Conservation (phyloP, 2,888 invertebrate species). For the Yponomeuta malinellus region DNA sequence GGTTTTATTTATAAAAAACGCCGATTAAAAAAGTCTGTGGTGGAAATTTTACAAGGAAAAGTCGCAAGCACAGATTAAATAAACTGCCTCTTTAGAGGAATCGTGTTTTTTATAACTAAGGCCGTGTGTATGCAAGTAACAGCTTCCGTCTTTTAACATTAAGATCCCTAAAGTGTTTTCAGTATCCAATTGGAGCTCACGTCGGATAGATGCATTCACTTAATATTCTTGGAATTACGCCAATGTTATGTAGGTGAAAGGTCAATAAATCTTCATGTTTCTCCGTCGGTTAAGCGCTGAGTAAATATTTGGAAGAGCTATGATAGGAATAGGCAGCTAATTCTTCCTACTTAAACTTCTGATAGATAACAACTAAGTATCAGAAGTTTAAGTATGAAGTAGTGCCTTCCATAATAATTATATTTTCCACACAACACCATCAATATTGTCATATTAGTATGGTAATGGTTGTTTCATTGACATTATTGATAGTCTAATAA, state of each 20-base stretch:
- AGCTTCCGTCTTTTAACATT: background rate
- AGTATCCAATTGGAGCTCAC: background rate
- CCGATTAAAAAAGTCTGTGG: no score
- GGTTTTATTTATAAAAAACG: no score
- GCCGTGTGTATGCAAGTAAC: background rate
- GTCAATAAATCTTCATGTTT: background rate
- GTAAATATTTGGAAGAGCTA: background rate
- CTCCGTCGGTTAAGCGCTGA: background rate
- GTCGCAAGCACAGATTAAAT: no score
- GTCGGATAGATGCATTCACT: background rate
- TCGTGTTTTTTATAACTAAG: no score
- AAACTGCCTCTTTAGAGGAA: no score
- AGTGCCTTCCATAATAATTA: no score
- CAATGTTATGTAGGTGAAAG: slow-evolving; percentile 1
- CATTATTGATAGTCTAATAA: no score
- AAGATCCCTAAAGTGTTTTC: background rate
- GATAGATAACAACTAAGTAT: background rate
- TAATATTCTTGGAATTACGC: background rate
- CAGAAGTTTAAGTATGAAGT: background rate
- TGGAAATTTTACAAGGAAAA: no score
- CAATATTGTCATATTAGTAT: no score
- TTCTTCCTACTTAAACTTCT: background rate
- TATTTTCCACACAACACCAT: no score
- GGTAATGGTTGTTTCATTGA: no score
- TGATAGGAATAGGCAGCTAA: background rate